Conservation (phyloP, 2,888 invertebrate genomes). For the Synergus itoensis region DNA sequence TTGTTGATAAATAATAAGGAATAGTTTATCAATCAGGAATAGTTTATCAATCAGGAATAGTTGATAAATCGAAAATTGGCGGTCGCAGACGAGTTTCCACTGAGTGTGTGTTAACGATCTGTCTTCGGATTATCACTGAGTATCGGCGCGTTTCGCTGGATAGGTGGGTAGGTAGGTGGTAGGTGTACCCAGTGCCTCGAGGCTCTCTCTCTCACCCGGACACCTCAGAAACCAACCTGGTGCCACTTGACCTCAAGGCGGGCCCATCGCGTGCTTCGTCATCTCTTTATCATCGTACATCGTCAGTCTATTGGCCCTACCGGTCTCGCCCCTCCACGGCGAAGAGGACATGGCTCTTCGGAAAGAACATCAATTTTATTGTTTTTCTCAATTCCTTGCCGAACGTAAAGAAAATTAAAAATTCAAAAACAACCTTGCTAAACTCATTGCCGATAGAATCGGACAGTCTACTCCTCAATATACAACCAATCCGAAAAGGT, state of each 20-base stretch:
- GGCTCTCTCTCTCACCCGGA: constrained; percentile 68
- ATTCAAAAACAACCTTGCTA: constrained; percentile 47
- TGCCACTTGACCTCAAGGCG: constrained; percentile 72
- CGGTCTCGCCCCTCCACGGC: constrained; percentile 77
- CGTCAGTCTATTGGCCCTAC: constrained; percentile 76
- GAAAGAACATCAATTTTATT: constrained; percentile 78
- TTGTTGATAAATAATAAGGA: background rate
- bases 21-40: background rate
- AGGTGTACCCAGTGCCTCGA: constrained; percentile 66
- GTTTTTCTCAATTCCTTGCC: constrained; percentile 63
- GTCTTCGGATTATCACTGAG: constrained; percentile 65
- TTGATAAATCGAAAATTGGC: background rate
- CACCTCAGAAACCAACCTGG: constrained; percentile 72
- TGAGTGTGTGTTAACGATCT: constrained; percentile 60
- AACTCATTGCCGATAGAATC: constrained; percentile 39
- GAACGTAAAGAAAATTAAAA: constrained; percentile 63
- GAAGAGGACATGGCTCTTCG: constrained; percentile 78
- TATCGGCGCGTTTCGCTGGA: constrained; percentile 57
- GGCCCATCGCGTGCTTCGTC: constrained; percentile 72
- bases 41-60: background rate
- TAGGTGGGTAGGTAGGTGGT: constrained; percentile 64
- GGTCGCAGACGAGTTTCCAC: constrained; percentile 43
- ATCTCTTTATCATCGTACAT: constrained; percentile 69
- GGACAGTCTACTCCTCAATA: constrained; percentile 55
- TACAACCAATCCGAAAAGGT: constrained; percentile 68